These are phyloP conservation scores for Orthosia gothica DNA, from an alignment of 2,888 invertebrate species.

Conservation along the genomic window DNA sequence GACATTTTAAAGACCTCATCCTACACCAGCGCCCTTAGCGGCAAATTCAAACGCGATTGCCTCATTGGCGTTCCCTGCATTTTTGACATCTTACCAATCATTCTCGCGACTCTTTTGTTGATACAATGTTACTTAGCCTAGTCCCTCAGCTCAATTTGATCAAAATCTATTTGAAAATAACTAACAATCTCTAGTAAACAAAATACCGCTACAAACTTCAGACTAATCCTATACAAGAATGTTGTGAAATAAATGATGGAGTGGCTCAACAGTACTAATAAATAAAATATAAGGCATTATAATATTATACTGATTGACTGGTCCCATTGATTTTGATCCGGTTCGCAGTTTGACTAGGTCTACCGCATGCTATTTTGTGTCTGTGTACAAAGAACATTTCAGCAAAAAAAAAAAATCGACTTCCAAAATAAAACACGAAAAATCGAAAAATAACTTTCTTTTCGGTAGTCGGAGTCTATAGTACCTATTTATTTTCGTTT, in stretches of 20 bases:
- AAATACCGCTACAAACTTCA: background rate
- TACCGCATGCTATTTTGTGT: background rate
- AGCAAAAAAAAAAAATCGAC: no score
- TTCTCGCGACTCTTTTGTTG: background rate
- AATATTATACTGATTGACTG: slow-evolving; percentile 57
- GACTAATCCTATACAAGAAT: slow-evolving; percentile 15
- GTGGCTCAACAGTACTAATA: slow-evolving; percentile 5
- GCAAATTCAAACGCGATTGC: no score
- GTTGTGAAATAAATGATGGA: slow-evolving; percentile 46
- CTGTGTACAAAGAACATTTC: no score
- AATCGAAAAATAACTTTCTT: no score
- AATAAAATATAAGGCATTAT: slow-evolving; percentile 58
- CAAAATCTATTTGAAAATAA: background rate
- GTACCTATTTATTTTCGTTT: no score
- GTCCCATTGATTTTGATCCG: slow-evolving; percentile 42
- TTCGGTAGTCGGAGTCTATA: no score
- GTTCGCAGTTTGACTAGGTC: background rate
- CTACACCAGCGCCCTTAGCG: no score
- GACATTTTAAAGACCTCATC: no score
- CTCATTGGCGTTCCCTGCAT: no score
- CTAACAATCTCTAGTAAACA: background rate
- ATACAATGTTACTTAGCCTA: background rate
- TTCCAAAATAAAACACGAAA: no score
- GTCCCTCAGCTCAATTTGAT: background rate
- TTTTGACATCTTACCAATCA: no score